Base-by-base conservation (phyloP, 2,113 vertebrate genomes). In the Apeltes quadracus region DNA sequence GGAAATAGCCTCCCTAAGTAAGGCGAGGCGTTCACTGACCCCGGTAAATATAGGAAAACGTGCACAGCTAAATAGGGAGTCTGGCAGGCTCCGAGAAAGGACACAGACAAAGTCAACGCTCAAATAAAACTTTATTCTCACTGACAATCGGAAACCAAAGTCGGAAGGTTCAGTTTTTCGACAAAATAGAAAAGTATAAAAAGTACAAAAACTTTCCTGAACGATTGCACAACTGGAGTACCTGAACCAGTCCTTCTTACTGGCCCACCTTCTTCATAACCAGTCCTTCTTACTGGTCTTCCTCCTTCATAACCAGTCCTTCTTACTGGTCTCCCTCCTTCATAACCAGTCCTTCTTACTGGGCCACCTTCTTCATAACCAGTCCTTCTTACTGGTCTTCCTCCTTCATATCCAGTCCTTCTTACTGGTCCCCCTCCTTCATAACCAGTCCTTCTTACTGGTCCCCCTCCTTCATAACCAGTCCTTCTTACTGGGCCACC, bases 1-100 rank as follows among this genome's bases (percentile, higher is more conserved):
- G 75, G 70, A 88, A 88, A 90, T 86, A 85, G 66, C 66, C 76
- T 27, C 25, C 38, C 13, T 63, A 83, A 86, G 78, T 71, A 81
- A 86, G 84, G 84, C 64, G 69, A 43, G 46, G 44, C 46, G 5
- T 72, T 76, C 81, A 69, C 44, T 70, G 83, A 65, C 59, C 25
- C 14, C 10, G 23, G 48, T 69, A 76, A 79, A 82, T 64, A 71
- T 79, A 81, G 78, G 70, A 38, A 4, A 66, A 57, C 25, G 38
- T 54, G 23, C 48, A 0, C 18, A 0, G 7, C 66, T 62, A 75
- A 62, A 74, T 39, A n/a, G 61, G 65, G 64, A 38, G n/a, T n/a
- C n/a, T 8, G 51, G 54, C 27, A 59, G 23, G 59, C 69, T 36
- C 69, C 4, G 16, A 70, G 11, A 53, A 16, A 27, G 6, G 7